Evolutionary conservation across 2,888 invertebrate species (phyloP).

Genomic region (Cyrtodaria siliqua): DNA sequence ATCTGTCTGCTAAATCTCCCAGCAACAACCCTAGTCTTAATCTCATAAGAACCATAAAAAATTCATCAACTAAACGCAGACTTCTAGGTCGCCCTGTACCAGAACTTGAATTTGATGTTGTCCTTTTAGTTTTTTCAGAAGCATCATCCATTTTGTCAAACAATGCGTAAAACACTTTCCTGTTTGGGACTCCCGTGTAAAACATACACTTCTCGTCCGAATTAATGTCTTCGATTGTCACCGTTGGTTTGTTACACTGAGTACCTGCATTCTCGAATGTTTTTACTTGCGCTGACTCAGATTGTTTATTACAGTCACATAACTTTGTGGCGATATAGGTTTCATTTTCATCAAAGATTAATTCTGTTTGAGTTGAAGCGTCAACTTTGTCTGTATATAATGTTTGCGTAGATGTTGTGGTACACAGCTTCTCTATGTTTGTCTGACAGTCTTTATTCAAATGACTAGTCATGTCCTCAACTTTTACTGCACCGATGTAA

Average conservation of each 20-base stretch:
- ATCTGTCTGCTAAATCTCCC: constrained; percentile 38
- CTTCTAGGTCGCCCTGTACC: constrained; percentile 23
- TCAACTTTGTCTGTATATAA: no score
- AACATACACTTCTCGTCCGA: constrained; percentile 29
- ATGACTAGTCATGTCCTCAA: neutral
- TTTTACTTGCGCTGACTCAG: no score
- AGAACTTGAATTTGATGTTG: neutral
- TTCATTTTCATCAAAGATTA: no score
- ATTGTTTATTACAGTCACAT: no score
- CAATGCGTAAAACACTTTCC: constrained; percentile 17
- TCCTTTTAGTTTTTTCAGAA: neutral
- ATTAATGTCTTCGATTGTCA: constrained; percentile 43
- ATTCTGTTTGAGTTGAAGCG: no score
- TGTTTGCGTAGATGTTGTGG: neutral
- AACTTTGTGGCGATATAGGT: no score
- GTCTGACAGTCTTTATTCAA: neutral
- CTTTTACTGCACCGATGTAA: neutral
- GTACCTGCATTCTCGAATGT: constrained; percentile 1
- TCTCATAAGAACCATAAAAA: constrained; percentile 38
- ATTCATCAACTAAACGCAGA: constrained; percentile 37
- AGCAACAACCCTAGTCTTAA: constrained; percentile 41
- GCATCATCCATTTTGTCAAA: constrained; percentile 41
- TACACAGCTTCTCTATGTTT: neutral
- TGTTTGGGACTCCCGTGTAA: constrained; percentile 46
- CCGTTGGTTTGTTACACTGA: constrained; percentile 22